phyloP scores from a whole-genome alignment of 1,140 invertebrate species.

The Cryptotermes secundus region DNA sequence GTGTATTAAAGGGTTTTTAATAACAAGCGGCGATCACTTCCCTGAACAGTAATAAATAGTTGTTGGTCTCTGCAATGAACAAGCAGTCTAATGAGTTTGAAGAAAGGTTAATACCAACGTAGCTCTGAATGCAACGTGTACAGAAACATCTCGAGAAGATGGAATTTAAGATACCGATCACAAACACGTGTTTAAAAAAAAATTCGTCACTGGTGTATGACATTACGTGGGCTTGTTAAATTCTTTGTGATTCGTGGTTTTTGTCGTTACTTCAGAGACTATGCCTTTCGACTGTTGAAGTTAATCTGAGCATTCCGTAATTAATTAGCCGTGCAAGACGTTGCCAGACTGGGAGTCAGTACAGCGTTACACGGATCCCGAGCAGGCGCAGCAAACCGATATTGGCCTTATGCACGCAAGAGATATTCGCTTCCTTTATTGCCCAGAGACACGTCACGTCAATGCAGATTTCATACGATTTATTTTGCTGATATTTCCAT shows the following conservation, averaged over 20 bases:
- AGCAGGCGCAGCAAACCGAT: background rate
- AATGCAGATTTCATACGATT: background rate
- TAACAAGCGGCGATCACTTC: too few species aligned
- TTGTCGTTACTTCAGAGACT: background rate
- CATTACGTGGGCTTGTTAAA: background rate
- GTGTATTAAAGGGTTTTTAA: too few species aligned
- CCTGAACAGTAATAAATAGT: too few species aligned
- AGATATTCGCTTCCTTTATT: background rate
- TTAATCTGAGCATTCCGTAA: background rate
- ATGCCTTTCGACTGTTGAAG: background rate
- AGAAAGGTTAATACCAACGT: too few species aligned
- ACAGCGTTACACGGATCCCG: background rate
- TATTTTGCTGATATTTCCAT: background rate
- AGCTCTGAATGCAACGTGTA: too few species aligned
- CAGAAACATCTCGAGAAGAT: too few species aligned
- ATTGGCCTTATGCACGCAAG: background rate
- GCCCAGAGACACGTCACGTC: background rate
- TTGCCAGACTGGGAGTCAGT: background rate
- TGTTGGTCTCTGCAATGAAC: too few species aligned
- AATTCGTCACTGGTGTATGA: too few species aligned
- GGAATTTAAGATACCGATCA: too few species aligned
- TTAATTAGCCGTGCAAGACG: background rate
- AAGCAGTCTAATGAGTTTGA: too few species aligned
- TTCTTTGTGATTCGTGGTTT: background rate
- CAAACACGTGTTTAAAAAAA: too few species aligned